Conservation (phyloP, 1,140 invertebrate species). For the Lepidurus packardi region DNA sequence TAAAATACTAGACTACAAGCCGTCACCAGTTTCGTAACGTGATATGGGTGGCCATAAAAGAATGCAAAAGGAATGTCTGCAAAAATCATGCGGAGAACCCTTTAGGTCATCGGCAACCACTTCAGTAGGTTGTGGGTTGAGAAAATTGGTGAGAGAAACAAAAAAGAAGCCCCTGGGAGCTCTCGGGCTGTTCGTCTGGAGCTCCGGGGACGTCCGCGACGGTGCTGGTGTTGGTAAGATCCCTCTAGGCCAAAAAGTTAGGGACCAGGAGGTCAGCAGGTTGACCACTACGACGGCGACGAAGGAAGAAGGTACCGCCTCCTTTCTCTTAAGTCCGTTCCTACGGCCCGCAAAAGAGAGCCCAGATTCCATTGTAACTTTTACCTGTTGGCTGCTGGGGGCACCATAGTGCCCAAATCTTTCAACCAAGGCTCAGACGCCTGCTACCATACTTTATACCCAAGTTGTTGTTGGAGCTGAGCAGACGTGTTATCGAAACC, state of each 20-base stretch:
- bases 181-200: background rate
- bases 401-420: background rate
- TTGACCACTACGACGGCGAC: slow-evolving; percentile 13
- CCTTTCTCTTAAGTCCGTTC: background rate
- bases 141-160: background rate
- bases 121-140: no score
- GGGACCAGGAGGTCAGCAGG: slow-evolving; percentile 4
- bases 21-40: no score
- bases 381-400: slow-evolving; percentile 3
- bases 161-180: background rate
- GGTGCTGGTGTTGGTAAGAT: background rate
- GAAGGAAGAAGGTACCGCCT: background rate
- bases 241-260: background rate
- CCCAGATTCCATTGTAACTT: slow-evolving; percentile 3
- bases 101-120: no score
- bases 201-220: background rate
- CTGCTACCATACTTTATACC: background rate
- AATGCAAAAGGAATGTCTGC: no score
- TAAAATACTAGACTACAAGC: no score
- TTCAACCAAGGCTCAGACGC: background rate
- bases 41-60: no score
- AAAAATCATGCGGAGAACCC: no score
- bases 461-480: background rate
- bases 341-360: background rate
- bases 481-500: background rate